Evolutionary conservation across 2,113 vertebrate genomes (phyloP), one percentile per base, ranked within the genome.

Genomic region (Casuarius casuarius): DNA sequence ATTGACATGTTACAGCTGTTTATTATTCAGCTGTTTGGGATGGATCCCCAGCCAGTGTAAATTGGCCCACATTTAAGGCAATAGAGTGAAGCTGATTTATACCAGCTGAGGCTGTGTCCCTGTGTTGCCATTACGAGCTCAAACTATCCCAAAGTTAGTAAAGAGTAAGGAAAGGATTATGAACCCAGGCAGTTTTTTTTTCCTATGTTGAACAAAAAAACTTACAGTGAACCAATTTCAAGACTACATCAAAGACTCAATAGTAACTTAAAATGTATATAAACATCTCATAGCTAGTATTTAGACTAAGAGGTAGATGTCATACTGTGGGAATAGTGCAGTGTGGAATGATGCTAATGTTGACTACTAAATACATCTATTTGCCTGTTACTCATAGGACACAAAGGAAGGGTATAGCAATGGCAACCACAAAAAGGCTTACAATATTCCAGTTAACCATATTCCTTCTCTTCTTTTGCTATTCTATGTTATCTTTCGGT

Each of bases 271-370:
- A 95, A 93, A 89, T 90, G 97, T 92, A 97, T 98, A 98, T 54
- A 96, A 96, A 97, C 96, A 97, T 97, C 92, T 97, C 96, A 97
- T 97, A 98, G 97, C 95, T 97, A 97, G 92, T 98, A 97, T 97
- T 98, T 96, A 97, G 95, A 98, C 95, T 96, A 97, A 98, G 98
- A 98, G 98, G 98, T 98, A 98, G 98, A 98, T 98, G 97, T 94
- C 97, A 97, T 97, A 97, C 97, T 97, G 94, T 98, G 98, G 96
- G 96, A 98, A 97, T 49, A 91, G 67, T 85, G 78, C 3, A 81
- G 61, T 84, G 74, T 90, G 71, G 80, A 89, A 96, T 87, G 87
- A 92, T 77, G 78, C 71, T 92, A 94, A 85, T 77, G 75, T 74
- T 23, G 71, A 81, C 59, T 83, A 78, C 78, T 97, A 92, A 96